phyloP scores from a whole-genome alignment of 2,888 invertebrate species.

The Halictus quadricinctus region DNA sequence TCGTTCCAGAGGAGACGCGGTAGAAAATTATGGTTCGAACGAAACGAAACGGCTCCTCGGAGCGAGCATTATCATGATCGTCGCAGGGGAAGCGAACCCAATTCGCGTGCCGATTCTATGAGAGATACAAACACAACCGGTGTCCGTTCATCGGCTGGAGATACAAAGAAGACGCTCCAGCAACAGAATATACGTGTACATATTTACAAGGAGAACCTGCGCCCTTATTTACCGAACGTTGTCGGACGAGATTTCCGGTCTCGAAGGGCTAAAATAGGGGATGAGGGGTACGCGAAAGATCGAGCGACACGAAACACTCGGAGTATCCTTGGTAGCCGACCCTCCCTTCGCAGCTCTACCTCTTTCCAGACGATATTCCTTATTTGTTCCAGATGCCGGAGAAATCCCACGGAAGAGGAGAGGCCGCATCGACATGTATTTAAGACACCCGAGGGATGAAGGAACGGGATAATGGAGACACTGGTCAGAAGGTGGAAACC shows the following conservation, averaged over 20 bases:
- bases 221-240: constrained; percentile 49
- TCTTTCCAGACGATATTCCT: constrained; percentile 63
- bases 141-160: background rate
- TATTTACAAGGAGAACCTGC: constrained; percentile 44
- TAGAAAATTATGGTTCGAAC: constrained; percentile 9
- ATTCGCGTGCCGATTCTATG: background rate
- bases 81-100: constrained; percentile 1
- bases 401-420: constrained; percentile 20
- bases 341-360: constrained; percentile 23
- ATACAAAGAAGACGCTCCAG: constrained; percentile 11
- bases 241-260: constrained; percentile 34
- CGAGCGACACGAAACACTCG: constrained; percentile 32
- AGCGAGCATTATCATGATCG: constrained; percentile 1
- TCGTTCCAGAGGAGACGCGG: background rate
- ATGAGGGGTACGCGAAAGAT: constrained; percentile 38
- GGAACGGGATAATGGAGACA: constrained; percentile 52
- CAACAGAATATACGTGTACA: constrained; percentile 39
- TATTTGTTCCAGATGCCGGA: constrained; percentile 62
- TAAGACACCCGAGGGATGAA: constrained; percentile 38
- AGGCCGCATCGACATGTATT: constrained; percentile 49
- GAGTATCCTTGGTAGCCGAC: constrained; percentile 15
- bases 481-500: constrained; percentile 20
- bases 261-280: background rate
- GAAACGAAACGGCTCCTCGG: background rate
- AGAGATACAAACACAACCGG: background rate